Evolutionary conservation across 2,888 invertebrate species (phyloP).

Genomic region (Alcis repandata): DNA sequence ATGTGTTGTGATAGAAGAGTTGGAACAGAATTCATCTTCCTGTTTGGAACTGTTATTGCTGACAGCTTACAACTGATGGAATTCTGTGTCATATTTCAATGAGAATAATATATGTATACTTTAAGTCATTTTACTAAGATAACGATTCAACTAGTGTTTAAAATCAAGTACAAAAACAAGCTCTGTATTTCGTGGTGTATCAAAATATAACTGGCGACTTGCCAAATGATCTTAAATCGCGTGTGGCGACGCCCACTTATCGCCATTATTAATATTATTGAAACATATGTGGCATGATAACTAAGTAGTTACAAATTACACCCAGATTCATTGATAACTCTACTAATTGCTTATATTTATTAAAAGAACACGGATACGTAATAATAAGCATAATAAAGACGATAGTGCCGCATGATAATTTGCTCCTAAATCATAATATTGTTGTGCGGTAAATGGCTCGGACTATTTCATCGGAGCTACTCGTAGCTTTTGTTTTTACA

Average conservation of each 20-base stretch:
- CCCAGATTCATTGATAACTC: conserved; percentile 28
- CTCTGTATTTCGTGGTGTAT: conserved; percentile 34
- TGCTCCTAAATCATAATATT: conserved; percentile 18
- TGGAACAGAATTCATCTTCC: no score
- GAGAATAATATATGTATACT: no score
- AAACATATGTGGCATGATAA: conserved; percentile 21
- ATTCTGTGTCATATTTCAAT: no score
- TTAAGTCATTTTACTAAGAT: neutral
- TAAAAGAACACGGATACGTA: conserved; percentile 19
- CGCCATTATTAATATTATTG: conserved; percentile 22
- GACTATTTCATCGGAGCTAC: conserved; percentile 3
- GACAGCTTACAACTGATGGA: no score
- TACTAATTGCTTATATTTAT: conserved; percentile 21
- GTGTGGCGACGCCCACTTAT: conserved; percentile 44
- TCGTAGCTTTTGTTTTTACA: no score
- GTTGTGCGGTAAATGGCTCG: conserved; percentile 8
- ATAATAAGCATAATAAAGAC: conserved; percentile 15
- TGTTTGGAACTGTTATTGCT: no score
- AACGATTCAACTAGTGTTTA: neutral
- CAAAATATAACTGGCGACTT: conserved; percentile 47
- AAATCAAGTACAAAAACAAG: conserved; percentile 1
- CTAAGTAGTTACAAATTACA: conserved; percentile 5
- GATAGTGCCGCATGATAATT: conserved; percentile 11
- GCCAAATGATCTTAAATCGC: conserved; percentile 47
- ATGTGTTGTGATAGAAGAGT: no score